Evolutionary conservation across 2,113 vertebrate genomes (phyloP).

Genomic region (Cairina moschata): DNA sequence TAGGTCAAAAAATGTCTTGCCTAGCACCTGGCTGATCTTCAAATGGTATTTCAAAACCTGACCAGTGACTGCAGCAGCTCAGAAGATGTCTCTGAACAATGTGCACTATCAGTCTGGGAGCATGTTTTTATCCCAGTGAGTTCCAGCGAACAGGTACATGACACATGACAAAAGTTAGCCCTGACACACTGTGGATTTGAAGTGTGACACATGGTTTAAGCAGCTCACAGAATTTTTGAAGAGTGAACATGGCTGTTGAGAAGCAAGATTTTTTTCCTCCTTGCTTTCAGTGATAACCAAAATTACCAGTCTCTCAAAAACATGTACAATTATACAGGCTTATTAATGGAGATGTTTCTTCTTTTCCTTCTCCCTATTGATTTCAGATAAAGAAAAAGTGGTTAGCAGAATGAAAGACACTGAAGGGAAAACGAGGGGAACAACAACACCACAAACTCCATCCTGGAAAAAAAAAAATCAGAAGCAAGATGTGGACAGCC

Average conservation of each 20-base stretch:
- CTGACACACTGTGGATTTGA: neutral
- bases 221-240: neutral
- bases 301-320: neutral
- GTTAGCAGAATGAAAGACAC: neutral
- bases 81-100: neutral
- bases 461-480: neutral
- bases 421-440: rapidly evolving
- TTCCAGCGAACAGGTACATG: neutral
- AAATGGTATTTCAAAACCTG: neutral
- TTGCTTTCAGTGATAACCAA: neutral
- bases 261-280: neutral
- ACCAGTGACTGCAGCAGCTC: neutral
- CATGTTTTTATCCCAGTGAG: neutral
- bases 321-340: neutral
- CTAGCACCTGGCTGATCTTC: neutral
- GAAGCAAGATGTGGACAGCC: neutral
- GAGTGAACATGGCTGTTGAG: neutral
- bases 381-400: neutral
- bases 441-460: neutral
- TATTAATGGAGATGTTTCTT: neutral
- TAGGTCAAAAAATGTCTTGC: neutral
- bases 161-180: neutral
- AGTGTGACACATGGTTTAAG: neutral
- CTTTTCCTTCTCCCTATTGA: neutral
- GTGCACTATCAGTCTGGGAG: neutral